Conservation (phyloP, 2,113 vertebrate genomes). For the Marcusenius ussheri region DNA sequence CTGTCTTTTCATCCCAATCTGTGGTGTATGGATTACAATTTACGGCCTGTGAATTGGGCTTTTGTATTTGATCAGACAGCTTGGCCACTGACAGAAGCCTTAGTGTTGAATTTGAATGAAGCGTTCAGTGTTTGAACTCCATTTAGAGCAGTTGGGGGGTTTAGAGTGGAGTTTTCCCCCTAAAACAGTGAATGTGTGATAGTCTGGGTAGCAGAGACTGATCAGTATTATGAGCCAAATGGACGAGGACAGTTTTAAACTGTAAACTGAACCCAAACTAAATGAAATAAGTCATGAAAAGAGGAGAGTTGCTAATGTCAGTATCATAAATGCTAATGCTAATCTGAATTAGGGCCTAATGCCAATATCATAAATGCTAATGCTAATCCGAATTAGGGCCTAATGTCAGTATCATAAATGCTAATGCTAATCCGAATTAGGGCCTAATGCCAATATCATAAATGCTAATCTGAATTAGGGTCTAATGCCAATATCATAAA, state of each 20-base stretch:
- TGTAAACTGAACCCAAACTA: not conserved
- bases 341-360: not conserved
- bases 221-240: not conserved
- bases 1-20: not conserved
- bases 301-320: not conserved
- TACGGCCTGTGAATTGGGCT: not conserved
- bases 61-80: not conserved
- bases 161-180: not conserved
- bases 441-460: not conserved
- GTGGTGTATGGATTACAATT: not conserved
- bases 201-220: not conserved
- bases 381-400: not conserved
- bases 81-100: not conserved
- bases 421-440: not conserved
- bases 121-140: not conserved
- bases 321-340: not conserved
- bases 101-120: slow-evolving; percentile 7
- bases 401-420: too few species aligned
- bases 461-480: not conserved
- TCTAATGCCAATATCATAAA: too few species aligned
- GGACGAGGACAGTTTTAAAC: not conserved
- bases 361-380: not conserved
- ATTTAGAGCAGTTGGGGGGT: not conserved
- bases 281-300: not conserved
- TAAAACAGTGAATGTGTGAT: not conserved